These are phyloP conservation scores for Rallus limicola DNA, from an alignment of 2,113 vertebrate species.

Conservation along the genomic window DNA sequence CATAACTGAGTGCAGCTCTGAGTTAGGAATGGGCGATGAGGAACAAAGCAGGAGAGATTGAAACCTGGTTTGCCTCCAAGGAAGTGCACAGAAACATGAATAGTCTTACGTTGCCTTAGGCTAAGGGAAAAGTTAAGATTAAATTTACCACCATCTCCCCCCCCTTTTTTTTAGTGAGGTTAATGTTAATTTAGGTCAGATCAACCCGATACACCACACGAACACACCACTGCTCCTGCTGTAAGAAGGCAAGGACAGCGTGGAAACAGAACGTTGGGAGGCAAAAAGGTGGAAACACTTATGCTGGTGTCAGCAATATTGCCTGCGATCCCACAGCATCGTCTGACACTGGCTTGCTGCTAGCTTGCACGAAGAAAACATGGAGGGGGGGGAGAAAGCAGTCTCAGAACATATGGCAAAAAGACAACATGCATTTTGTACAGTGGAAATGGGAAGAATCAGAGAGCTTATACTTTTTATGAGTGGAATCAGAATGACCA, in stretches of 20 bases:
- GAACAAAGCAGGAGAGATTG: background rate
- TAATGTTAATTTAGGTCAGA: background rate
- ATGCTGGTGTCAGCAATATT: fast-evolving
- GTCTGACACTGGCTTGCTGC: background rate
- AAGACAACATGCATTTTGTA: fast-evolving
- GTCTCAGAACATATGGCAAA: background rate
- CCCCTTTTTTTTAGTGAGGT: background rate
- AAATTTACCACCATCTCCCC: background rate
- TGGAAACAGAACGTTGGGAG: background rate
- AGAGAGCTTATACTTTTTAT: background rate
- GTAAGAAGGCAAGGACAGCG: background rate
- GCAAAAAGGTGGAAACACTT: background rate
- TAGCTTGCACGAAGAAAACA: background rate
- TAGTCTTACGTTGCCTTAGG: background rate
- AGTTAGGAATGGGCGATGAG: background rate
- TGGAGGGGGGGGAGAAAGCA: background rate
- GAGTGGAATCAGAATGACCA: fast-evolving
- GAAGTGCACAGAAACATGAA: background rate
- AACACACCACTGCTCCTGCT: background rate
- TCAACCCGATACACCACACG: background rate
- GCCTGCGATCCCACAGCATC: background rate
- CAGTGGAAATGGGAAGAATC: fast-evolving
- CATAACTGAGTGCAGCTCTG: background rate
- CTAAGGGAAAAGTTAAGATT: background rate
- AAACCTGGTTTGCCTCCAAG: background rate